Conservation (phyloP, 2,888 invertebrate species). For the Pandemis corylana region DNA sequence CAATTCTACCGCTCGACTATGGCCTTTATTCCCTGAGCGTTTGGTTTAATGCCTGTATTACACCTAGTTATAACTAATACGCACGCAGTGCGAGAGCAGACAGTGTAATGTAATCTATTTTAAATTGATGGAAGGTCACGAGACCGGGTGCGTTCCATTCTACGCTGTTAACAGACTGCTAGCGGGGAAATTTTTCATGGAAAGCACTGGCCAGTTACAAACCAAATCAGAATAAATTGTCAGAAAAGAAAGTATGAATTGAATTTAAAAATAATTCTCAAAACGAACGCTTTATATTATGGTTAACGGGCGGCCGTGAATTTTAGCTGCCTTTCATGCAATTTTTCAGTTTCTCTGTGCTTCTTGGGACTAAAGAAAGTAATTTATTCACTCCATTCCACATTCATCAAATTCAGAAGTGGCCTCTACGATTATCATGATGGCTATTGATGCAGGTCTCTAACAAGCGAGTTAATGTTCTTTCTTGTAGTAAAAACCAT, state of each 20-base stretch:
- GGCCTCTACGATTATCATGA: neutral
- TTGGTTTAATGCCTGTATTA: constrained; percentile 14
- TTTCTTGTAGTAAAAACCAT: neutral
- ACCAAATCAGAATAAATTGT: constrained; percentile 38
- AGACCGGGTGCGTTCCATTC: constrained; percentile 49
- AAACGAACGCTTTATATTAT: constrained; percentile 13
- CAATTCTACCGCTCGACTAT: constrained; percentile 1
- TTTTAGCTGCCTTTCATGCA: no score
- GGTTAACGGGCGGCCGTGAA: no score
- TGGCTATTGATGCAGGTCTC: neutral
- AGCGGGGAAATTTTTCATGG: constrained; percentile 43
- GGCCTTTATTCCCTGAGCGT: constrained; percentile 7
- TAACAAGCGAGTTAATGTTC: neutral
- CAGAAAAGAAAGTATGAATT: neutral
- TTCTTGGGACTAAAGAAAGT: neutral
- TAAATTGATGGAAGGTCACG: constrained; percentile 79
- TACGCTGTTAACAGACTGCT: constrained; percentile 50
- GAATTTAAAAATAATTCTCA: constrained; percentile 12
- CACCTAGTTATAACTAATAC: constrained; percentile 36
- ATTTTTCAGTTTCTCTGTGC: neutral
- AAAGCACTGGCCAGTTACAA: constrained; percentile 51
- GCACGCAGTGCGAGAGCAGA: constrained; percentile 43
- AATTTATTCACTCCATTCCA: neutral
- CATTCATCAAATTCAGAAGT: neutral
- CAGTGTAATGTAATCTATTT: constrained; percentile 70